phyloP scores from a whole-genome alignment of 2,888 invertebrate species.

The Ectemnius lituratus region DNA sequence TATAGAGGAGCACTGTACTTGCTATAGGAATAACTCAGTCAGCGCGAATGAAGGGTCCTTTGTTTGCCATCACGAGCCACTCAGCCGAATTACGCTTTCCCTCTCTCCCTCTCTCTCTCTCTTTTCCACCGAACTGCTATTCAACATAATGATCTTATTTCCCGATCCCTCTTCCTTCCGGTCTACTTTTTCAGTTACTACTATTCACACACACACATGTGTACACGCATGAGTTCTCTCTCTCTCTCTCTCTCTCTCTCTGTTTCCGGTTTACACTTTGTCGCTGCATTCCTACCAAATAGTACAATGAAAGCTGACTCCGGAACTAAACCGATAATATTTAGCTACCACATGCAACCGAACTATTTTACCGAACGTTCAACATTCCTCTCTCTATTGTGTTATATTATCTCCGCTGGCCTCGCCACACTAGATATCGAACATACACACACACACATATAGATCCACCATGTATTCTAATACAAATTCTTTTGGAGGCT shows the following conservation, averaged over 20 bases:
- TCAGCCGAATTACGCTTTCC: neutral
- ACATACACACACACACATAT: too few relatives aligned
- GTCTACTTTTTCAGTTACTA: neutral
- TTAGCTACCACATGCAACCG: neutral
- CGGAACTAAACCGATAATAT: neutral
- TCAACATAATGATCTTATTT: neutral
- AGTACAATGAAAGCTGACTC: neutral
- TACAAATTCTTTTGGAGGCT: too few relatives aligned
- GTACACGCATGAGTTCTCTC: too few relatives aligned
- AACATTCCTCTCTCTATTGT: neutral
- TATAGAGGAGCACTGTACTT: neutral
- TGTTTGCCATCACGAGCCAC: neutral
- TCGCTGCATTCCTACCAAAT: neutral
- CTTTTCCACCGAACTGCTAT: neutral
- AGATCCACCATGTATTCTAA: too few relatives aligned
- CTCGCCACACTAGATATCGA: too few relatives aligned
- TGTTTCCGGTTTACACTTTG: neutral
- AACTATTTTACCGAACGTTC: neutral
- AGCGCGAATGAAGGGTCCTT: conserved; percentile 3
- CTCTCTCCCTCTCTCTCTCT: conserved; percentile 17
- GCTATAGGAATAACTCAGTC: conserved; percentile 2
- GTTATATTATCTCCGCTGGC: neutral
- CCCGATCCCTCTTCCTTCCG: neutral
- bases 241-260: too few relatives aligned
- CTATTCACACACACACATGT: too few relatives aligned